Base-by-base conservation (phyloP, 1,140 invertebrate genomes). In the Saccostrea cuccullata region DNA sequence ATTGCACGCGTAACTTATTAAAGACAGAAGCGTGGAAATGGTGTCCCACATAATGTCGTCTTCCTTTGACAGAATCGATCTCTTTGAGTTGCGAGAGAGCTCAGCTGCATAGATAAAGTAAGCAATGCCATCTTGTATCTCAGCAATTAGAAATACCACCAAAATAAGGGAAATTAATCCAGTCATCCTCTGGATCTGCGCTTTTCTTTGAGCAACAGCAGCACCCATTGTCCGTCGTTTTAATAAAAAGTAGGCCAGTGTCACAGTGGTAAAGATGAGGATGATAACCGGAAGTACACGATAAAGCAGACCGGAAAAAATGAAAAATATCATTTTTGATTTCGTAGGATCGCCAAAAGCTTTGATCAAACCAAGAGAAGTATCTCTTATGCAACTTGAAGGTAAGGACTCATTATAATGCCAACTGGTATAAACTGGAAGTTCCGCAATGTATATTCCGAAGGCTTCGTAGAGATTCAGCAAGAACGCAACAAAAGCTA, bases 71-170 rank as follows among this genome's bases (percentile, higher is more conserved):
- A 89, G 55, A 64, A 89, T 86, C n/a, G 64, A 9, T 60, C 73
- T 64, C 13, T 67, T n/a, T 12, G 55, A 85, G 36, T 82, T 70
- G 3, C 17, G 17, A n/a, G 70, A 56, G 13, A 89, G 56, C 67
- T 89, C 89, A 87, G 64, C 85, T n/a, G 82, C 73, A 64, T 89
- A 89, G 17, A 89, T 87, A 15, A 86, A 82, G 67, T 87, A 89
- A 20, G 86, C 89, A 13, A 89, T 67, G 13, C 60, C 73, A 23
- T 89, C 89, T 83, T 89, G 89, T n/a, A 87, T 73, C 60, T 89
- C 86, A 23, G 86, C 73, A 30, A 85, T 23, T 17, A 89, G 70
- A 86, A 89, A 89, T 17, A 89, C 58, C 0, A 87, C 58, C 4
- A 89, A 30, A 55, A 89, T 87, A 17, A 82, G 26, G 11, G 85